These are phyloP conservation scores for Drosophila equinoxialis DNA, from an alignment of 1,140 invertebrate species.

Conservation along the genomic window DNA sequence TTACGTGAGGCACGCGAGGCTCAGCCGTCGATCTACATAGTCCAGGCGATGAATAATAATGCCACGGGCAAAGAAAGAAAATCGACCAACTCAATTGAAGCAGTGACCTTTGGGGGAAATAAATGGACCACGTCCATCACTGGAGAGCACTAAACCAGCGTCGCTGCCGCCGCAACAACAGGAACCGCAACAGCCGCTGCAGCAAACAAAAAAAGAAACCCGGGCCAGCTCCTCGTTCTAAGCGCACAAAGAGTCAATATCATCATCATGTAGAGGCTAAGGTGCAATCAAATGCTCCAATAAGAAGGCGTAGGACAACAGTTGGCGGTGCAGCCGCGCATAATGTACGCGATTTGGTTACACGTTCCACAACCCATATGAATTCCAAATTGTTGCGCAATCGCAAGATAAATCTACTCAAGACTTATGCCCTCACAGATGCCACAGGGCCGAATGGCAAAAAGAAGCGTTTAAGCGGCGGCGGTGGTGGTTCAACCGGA, in stretches of 20 bases:
- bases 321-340: not conserved
- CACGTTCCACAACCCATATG: slow-evolving; percentile 61
- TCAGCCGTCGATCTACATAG: slow-evolving; percentile 75
- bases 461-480: slow-evolving; percentile 47
- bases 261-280: slow-evolving; percentile 8
- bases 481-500: slow-evolving; percentile 22
- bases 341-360: slow-evolving; percentile 49
- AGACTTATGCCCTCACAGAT: slow-evolving; percentile 62
- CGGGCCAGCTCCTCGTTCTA: not conserved
- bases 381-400: slow-evolving; percentile 68
- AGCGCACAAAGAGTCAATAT: slow-evolving; percentile 23
- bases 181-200: not conserved
- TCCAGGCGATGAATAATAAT: slow-evolving; percentile 58
- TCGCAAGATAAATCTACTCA: slow-evolving; percentile 64
- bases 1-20: slow-evolving; percentile 66
- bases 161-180: not conserved
- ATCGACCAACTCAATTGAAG: not conserved
- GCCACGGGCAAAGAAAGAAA: not conserved
- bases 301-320: slow-evolving; percentile 28
- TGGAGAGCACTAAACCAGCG: not conserved
- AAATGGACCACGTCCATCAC: slow-evolving; percentile 15
- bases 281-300: slow-evolving; percentile 2
- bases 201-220: not conserved
- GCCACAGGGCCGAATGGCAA: slow-evolving; percentile 14
- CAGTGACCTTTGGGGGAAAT: not conserved